These are phyloP conservation scores for Meloe dianella DNA, from an alignment of 2,888 invertebrate genomes.

Conservation along the genomic window DNA sequence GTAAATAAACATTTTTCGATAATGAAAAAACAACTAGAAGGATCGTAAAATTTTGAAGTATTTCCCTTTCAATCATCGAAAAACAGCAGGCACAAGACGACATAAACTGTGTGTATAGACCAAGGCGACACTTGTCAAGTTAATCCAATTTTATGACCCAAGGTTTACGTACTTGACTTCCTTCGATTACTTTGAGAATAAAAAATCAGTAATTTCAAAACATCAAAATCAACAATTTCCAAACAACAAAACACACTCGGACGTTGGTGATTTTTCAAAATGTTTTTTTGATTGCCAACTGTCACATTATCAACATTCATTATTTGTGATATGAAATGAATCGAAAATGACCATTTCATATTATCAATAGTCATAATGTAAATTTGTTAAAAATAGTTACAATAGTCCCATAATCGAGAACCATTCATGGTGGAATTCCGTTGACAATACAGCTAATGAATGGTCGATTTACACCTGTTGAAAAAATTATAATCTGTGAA, in stretches of 20 bases:
- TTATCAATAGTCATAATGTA: background rate
- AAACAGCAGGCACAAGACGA: constrained; percentile 38
- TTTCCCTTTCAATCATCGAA: constrained; percentile 52
- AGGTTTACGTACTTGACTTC: constrained; percentile 49
- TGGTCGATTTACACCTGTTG: constrained; percentile 1
- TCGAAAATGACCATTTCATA: background rate
- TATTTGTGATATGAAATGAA: background rate
- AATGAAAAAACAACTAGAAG: constrained; percentile 25
- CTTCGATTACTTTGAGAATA: constrained; percentile 45
- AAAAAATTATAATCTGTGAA: background rate
- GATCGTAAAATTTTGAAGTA: constrained; percentile 42
- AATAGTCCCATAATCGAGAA: background rate
- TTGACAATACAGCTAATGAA: constrained; percentile 9
- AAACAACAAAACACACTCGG: background rate
- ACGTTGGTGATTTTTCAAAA: no score
- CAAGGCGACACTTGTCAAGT: constrained; percentile 48
- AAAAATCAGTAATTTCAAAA: background rate
- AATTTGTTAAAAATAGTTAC: constrained; percentile 4
- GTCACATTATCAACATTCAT: background rate
- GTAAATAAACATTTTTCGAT: constrained; percentile 33
- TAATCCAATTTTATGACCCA: constrained; percentile 42
- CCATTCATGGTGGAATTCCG: background rate
- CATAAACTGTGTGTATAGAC: constrained; percentile 36
- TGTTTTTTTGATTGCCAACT: no score
- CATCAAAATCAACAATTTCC: background rate